Evolutionary conservation across 2,888 invertebrate species (phyloP), one percentile per base, ranked within the genome.

Genomic region (Watsonalla binaria): DNA sequence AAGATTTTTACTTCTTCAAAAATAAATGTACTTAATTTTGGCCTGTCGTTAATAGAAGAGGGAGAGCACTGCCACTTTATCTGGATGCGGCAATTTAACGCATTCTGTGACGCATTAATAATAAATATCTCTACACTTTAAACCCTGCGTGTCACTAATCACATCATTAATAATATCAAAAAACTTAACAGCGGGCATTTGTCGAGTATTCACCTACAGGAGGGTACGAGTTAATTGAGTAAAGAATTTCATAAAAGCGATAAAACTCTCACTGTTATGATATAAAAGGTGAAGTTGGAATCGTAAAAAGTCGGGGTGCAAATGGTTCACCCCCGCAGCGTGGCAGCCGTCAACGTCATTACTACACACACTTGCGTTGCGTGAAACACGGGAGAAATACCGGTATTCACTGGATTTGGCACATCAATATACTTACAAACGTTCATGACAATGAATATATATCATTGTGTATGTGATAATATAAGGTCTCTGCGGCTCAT

Each of bases 201-300:
- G 74, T 75, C 70, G 68, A 70, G 69, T 70, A 68, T 72, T 74
- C 73, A 72, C 72, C 68, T 63, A 57, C 73, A 62, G 66, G 74
- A 76, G 83, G 80, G 83, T 74, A 78, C 65, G 72, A 80, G 75
- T 85, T 85, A 82, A 86, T 85, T 82, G 86, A 82, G 84, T 84
- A 81, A 84, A 82, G 80, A 82, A 84, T 84, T 83, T 79, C 74
- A 80, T 82, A 83, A 82, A 81, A 79, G 84, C 81, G 70, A 83
- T 86, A 85, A 86, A 88, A 84, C 77, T 84, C 76, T 71, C 79
- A 80, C 82, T 81, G 79, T 42, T 42, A 42, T 79, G 79, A 79
- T 75, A 83, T 83, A 82, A 83, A 85, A 84, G 80, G 82, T 85
- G 79, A 84, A 82, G 80, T 84, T 81, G 74, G 76, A 84, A 86